phyloP scores from a whole-genome alignment of 2,797 vertebrate species.

The Hephaestus fuliginosus region DNA sequence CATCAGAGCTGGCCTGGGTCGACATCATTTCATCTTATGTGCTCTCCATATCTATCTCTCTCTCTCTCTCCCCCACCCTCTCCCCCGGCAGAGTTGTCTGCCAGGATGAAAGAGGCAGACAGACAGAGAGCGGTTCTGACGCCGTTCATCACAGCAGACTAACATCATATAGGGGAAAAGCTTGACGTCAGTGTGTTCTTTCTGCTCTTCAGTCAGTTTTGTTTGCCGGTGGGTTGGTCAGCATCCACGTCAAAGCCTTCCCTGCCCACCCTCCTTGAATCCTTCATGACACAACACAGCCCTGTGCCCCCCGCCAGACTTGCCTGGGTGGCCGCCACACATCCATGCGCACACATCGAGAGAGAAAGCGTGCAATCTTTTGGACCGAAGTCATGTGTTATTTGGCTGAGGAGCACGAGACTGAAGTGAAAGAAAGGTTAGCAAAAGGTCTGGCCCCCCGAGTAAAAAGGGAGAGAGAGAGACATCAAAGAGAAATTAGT shows the following conservation, averaged over 20 bases:
- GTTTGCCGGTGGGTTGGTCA: slow-evolving; percentile 49
- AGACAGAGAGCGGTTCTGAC: slow-evolving; percentile 58
- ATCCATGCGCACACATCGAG: not conserved
- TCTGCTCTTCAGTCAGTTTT: slow-evolving; percentile 41
- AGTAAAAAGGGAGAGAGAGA: slow-evolving; percentile 35
- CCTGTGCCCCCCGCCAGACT: slow-evolving; percentile 12
- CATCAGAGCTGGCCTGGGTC: slow-evolving; percentile 55
- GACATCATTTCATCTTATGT: slow-evolving; percentile 60
- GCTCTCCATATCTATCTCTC: not conserved
- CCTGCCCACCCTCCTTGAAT: slow-evolving; percentile 8
- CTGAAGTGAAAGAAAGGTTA: slow-evolving; percentile 51
- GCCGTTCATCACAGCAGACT: slow-evolving; percentile 65
- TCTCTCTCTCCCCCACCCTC: slow-evolving; percentile 16
- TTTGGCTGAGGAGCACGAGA: slow-evolving; percentile 34
- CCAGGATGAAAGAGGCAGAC: slow-evolving; percentile 65
- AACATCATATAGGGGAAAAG: slow-evolving; percentile 44
- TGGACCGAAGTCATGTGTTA: slow-evolving; percentile 37
- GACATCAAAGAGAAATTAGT: slow-evolving; percentile 66
- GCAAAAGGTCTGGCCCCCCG: slow-evolving; percentile 52
- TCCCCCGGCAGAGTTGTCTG: slow-evolving; percentile 54
- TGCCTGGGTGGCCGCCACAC: slow-evolving; percentile 26
- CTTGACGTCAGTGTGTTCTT: slow-evolving; percentile 48
- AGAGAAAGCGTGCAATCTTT: not conserved
- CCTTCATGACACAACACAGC: slow-evolving; percentile 29
- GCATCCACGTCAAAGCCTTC: slow-evolving; percentile 28